Evolutionary conservation across 2,113 vertebrate genomes (phyloP).

Genomic region (Dicaeum eximium): DNA sequence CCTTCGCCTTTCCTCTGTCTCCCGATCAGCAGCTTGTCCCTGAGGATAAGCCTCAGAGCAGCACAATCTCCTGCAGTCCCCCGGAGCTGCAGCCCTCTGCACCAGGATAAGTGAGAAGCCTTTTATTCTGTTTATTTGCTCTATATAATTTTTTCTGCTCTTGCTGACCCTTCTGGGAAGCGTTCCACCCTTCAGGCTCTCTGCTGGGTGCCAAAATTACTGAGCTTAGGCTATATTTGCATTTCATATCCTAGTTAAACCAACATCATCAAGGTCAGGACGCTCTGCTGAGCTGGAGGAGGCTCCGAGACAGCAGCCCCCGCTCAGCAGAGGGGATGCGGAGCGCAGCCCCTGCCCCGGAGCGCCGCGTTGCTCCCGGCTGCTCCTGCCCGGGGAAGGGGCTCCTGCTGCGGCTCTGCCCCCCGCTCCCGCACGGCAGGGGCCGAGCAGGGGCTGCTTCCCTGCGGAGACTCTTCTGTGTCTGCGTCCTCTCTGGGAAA

Average conservation of each 20-base stretch:
- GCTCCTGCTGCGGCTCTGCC: background rate
- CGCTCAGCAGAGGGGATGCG: background rate
- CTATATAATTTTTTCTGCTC: conserved; percentile 43
- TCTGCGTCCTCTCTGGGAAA: background rate
- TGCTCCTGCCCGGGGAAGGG: background rate
- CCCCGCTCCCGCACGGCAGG: background rate
- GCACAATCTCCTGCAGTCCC: conserved; percentile 35
- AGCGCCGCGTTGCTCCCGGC: background rate
- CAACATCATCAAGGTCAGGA: conserved; percentile 48
- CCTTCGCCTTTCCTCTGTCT: background rate
- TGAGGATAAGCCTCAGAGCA: conserved; percentile 28
- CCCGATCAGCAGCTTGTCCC: background rate
- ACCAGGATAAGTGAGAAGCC: conserved; percentile 4
- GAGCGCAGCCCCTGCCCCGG: background rate
- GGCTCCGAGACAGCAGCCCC: background rate
- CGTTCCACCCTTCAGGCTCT: background rate
- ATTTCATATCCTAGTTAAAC: conserved; percentile 58
- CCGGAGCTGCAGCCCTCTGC: conserved; percentile 29
- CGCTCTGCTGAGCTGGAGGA: background rate
- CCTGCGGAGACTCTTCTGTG: background rate
- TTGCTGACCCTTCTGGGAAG: conserved; percentile 28
- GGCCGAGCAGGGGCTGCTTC: background rate
- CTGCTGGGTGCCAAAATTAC: conserved; percentile 37
- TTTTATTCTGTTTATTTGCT: conserved; percentile 51
- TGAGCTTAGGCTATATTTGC: conserved; percentile 44